Evolutionary conservation across 1,140 invertebrate species (phyloP), one percentile per base, ranked within the genome.

Genomic region (Ceratina australensis): DNA sequence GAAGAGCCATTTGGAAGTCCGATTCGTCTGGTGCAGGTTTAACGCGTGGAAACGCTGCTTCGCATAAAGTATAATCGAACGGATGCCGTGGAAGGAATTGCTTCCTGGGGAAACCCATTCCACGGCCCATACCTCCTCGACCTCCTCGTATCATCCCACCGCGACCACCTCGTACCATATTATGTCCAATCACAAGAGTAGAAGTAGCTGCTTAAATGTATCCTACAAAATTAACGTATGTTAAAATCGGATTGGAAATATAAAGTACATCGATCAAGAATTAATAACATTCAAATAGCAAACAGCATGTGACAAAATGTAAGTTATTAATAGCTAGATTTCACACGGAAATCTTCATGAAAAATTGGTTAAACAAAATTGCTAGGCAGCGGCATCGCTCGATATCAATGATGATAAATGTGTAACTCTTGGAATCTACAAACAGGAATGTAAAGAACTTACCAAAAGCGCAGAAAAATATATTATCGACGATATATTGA

Each of bases 1-100:
- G 52, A 16, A 87, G 78, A 50, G 82, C 79, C 49, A 72, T 74
- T 50, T 84, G 84, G 26, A 80, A 84, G 15, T 80, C 79, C 42
- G 86, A 83, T 67, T 89, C 87, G 73, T 98, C 97, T 1, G 95
- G 92, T n/a, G 93, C 93, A 13, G 97, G 94, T 73, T 97, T 97
- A 13, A 97, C 97, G 87, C 96, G 93, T 8, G 97, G 97, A 89
- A 98, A 99, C 5, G 96, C 95, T 42, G 94, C 94, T 91, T 98
- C 98, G 74, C 97, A 97, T 59, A 98, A 92, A 5, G 96, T 95
- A 68, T 98, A 93, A 90, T 99, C 98, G 90, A 99, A 98, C 0
- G 97, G 97, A 87, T 98, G 96, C 61, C 97, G 94, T 12, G 97
- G 96, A 82, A 97, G 93, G 88, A 96, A 95, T 65, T 95, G 94